These are phyloP conservation scores for Cathartes aura DNA, from an alignment of 2,113 vertebrate species.

Conservation along the genomic window DNA sequence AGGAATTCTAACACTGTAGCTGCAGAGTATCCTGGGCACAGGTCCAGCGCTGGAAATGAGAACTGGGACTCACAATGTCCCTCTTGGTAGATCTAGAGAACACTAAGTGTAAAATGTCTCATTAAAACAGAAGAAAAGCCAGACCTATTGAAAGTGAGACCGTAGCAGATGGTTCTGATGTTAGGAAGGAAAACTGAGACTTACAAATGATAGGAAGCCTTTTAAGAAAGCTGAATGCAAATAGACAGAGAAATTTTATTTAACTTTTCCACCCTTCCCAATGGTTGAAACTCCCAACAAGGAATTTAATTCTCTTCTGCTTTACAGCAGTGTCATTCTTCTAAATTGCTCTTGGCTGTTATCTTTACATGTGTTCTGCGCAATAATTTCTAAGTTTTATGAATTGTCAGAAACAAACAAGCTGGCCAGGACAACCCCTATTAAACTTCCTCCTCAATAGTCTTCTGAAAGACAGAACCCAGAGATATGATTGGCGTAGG, in stretches of 20 bases:
- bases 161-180: background rate
- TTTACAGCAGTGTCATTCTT: background rate
- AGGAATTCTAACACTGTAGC: background rate
- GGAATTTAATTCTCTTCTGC: background rate
- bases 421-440: background rate
- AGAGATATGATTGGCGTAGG: background rate
- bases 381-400: background rate
- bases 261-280: background rate
- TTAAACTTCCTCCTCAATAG: background rate
- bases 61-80: background rate
- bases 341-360: background rate
- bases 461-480: background rate
- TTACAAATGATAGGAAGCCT: background rate
- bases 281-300: background rate
- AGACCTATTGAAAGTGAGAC: background rate
- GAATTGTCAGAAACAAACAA: background rate
- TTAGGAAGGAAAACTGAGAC: background rate
- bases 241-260: background rate
- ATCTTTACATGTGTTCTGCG: background rate
- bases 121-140: constrained; percentile 20
- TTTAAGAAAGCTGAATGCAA: background rate
- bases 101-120: constrained; percentile 12
- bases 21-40: constrained; percentile 27
- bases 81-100: background rate
- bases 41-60: constrained; percentile 31